A percentile compares a stretch with the other conserved stretches of the same genome.
Conservation (phyloP, 2,113 vertebrate genomes). For the Spea bombifrons region DNA sequence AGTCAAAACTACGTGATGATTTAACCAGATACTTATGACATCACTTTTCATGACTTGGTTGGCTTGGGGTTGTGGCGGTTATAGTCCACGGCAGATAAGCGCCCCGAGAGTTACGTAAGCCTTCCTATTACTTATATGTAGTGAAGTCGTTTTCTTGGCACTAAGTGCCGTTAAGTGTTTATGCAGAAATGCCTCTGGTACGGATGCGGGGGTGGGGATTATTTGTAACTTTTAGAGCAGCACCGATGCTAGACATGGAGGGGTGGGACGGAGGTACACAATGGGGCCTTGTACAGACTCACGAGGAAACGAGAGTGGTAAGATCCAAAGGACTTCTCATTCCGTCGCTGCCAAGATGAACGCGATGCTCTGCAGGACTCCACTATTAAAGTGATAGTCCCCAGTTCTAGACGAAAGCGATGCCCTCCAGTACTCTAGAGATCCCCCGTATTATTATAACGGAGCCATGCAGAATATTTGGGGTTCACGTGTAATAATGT, state of each 20-base stretch:
- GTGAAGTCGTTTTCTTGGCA: too few relatives aligned
- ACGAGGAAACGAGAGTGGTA: constrained; percentile 11
- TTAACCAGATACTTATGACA: too few relatives aligned
- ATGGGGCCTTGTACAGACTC: constrained; percentile 23
- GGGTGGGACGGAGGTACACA: constrained; percentile 18
- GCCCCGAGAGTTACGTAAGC: too few relatives aligned
- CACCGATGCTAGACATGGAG: constrained; percentile 22
- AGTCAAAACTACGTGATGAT: too few relatives aligned
- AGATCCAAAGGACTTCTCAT: constrained; percentile 8
- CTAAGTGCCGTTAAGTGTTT: constrained; percentile 7
- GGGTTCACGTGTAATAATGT: too few relatives aligned
- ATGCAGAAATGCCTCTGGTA: constrained; percentile 29
- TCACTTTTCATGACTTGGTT: too few relatives aligned
- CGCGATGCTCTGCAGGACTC: background rate
- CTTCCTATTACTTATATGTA: too few relatives aligned
- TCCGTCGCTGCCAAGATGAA: background rate
- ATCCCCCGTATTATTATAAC: too few relatives aligned
- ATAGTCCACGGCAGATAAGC: too few relatives aligned
- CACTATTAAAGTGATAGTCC: too few relatives aligned
- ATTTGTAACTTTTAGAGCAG: constrained; percentile 8
- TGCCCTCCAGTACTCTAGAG: background rate
- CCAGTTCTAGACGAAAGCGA: background rate
- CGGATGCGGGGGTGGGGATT: constrained; percentile 1
- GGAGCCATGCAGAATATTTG: too few relatives aligned
- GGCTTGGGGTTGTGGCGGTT: too few relatives aligned